phyloP scores from a whole-genome alignment of 1,140 invertebrate genomes.

The Polyergus mexicanus region DNA sequence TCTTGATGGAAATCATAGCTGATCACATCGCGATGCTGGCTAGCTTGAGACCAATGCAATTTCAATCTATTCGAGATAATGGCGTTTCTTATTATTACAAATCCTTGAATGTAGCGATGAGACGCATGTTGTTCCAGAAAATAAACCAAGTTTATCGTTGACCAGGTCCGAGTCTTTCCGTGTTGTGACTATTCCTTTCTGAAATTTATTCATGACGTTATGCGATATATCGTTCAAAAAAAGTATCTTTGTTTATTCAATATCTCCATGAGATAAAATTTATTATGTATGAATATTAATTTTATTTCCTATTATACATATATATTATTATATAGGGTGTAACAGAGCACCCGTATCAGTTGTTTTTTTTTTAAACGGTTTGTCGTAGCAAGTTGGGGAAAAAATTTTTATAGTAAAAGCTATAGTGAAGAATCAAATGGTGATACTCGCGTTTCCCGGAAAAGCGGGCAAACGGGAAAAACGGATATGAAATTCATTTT shows the following conservation, averaged over 20 bases:
- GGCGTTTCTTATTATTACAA: constrained; percentile 11
- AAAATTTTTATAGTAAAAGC: no score
- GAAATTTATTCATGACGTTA: background rate
- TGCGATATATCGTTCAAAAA: background rate
- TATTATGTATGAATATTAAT: background rate
- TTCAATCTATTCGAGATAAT: background rate
- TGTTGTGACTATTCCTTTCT: background rate
- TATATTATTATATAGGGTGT: no score
- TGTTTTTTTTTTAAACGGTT: no score
- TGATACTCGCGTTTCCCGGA: no score
- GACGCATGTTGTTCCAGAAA: constrained; percentile 29
- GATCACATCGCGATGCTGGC: constrained; percentile 11
- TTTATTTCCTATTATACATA: no score
- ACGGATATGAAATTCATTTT: no score
- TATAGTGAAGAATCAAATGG: no score
- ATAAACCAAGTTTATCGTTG: background rate
- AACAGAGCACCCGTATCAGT: no score
- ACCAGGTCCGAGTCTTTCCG: background rate
- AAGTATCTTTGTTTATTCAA: background rate
- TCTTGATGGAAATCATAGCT: constrained; percentile 79
- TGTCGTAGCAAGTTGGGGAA: no score
- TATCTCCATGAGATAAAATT: background rate
- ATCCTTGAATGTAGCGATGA: constrained; percentile 14
- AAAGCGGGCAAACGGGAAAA: no score
- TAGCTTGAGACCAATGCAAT: background rate